Evolutionary conservation across 2,888 invertebrate species (phyloP), one percentile per base, ranked within the genome.

Genomic region (Noctuana brunneofusca): DNA sequence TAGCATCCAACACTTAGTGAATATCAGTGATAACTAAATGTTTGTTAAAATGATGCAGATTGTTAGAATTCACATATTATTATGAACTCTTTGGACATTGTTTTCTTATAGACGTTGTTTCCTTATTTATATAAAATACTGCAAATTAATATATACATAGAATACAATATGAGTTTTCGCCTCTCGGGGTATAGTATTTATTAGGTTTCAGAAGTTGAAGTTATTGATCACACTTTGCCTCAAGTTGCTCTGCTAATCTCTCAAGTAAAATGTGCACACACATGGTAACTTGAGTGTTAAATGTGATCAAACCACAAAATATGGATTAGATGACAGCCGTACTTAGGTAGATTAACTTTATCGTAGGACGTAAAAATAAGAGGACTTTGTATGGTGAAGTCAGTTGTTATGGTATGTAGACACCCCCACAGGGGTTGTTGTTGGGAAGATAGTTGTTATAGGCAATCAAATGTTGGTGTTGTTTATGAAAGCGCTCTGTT

Each of bases 261-360:
- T 55, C 49, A 14, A 35, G 43, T 20, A 56, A 30, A 22, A 50
- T 63, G 30, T 56, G 49, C 55, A 50, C 12, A 43, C n/a, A n/a
- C n/a, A 38, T 22, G 18, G 18, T 14, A 41, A 56, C 24, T 54
- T 50, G 30, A 16, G 32, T 57, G 50, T 50, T 50, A 52, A 30
- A 52, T 56, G 50, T 57, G 63, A 63, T 63, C 43, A 43, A 52
- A 57, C 49, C 50, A 57, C 55, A 63, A 52, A 52, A 32, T 63
- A 57, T 52, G 41, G 20, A 63, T 63, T 63, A 63, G 63, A 63
- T 71, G 68, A 73, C 71, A 73, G 70, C 76, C 76, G 81, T 82
- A 81, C 83, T 83, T 82, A 82, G 83, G 71, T 79, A 80, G 80
- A 81, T 80, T 77, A 76, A 80, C 69, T 69, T 64, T 70, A 69